Evolutionary conservation across 1,140 invertebrate genomes (phyloP).

Genomic region (Bombyx mori): DNA sequence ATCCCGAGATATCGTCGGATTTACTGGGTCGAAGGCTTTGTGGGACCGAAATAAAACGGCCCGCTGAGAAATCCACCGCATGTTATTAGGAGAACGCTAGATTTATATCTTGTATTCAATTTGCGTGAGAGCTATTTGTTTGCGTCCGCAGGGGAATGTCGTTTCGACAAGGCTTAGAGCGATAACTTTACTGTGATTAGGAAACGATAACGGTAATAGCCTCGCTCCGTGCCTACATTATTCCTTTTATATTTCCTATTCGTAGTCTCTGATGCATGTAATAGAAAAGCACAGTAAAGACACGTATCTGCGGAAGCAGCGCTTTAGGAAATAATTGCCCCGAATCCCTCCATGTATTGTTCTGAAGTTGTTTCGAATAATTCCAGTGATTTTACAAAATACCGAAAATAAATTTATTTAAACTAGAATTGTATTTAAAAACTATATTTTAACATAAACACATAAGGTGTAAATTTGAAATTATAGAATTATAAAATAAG

Average conservation of each 20-base stretch:
- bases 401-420: too few relatives aligned
- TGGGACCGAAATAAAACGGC: conserved; percentile 55
- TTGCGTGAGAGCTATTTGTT: conserved; percentile 48
- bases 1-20: conserved; percentile 50
- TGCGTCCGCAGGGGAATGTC: conserved; percentile 19
- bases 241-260: too few relatives aligned
- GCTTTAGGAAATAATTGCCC: too few relatives aligned
- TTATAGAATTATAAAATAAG: too few relatives aligned
- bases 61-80: conserved; percentile 58
- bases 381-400: too few relatives aligned
- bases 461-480: too few relatives aligned
- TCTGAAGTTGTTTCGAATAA: too few relatives aligned
- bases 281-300: conserved; percentile 16
- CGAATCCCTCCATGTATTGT: too few relatives aligned
- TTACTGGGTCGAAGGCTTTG: conserved; percentile 56
- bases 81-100: conserved; percentile 55
- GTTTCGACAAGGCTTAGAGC: conserved; percentile 21
- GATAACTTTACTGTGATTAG: conserved; percentile 24
- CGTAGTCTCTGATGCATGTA: background rate
- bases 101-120: conserved; percentile 64
- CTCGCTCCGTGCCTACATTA: background rate
- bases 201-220: conserved; percentile 19
- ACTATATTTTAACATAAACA: too few relatives aligned
- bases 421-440: too few relatives aligned
- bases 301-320: conserved; percentile 4